Percentiles rank a stretch among this genome's conserved stretches.
Evolutionary conservation across 2,888 invertebrate species (phyloP).

Genomic region (Luperina testacea): DNA sequence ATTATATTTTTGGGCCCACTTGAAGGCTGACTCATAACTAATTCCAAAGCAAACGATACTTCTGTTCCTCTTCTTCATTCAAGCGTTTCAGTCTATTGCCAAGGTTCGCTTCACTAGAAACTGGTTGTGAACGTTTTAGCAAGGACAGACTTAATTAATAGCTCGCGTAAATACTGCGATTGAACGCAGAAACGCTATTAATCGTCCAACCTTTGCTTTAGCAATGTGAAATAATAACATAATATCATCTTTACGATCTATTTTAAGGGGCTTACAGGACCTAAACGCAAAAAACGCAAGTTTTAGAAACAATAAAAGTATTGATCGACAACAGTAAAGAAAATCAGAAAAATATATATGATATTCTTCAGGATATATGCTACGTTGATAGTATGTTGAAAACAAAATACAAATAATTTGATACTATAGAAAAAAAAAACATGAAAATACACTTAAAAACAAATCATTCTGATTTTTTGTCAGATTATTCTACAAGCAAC

Average conservation of each 20-base stretch:
- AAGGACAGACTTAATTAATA: slow-evolving; percentile 56
- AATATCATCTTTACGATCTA: slow-evolving; percentile 32
- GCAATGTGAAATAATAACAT: slow-evolving; percentile 21
- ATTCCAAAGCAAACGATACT: slow-evolving; percentile 34
- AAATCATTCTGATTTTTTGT: too few relatives aligned
- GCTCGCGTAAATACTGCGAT: slow-evolving; percentile 28
- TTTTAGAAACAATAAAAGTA: too few relatives aligned
- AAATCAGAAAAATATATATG: too few relatives aligned
- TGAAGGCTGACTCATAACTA: slow-evolving; percentile 48
- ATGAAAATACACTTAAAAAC: too few relatives aligned
- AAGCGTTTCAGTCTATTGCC: slow-evolving; percentile 52
- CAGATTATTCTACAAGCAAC: too few relatives aligned
- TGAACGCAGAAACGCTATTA: slow-evolving; percentile 41
- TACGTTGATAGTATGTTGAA: too few relatives aligned
- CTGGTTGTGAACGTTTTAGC: slow-evolving; percentile 54
- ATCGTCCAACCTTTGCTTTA: slow-evolving; percentile 21
- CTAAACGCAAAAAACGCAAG: too few relatives aligned
- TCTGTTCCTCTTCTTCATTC: slow-evolving; percentile 42
- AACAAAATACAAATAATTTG: too few relatives aligned
- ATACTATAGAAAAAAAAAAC: too few relatives aligned
- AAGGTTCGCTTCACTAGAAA: slow-evolving; percentile 57
- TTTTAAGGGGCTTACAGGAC: slow-evolving; percentile 10
- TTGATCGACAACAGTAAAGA: too few relatives aligned
- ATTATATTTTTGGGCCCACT: slow-evolving; percentile 51
- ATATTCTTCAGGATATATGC: too few relatives aligned